phyloP scores from a whole-genome alignment of 2,797 vertebrate genomes.

The Tadarida brasiliensis region DNA sequence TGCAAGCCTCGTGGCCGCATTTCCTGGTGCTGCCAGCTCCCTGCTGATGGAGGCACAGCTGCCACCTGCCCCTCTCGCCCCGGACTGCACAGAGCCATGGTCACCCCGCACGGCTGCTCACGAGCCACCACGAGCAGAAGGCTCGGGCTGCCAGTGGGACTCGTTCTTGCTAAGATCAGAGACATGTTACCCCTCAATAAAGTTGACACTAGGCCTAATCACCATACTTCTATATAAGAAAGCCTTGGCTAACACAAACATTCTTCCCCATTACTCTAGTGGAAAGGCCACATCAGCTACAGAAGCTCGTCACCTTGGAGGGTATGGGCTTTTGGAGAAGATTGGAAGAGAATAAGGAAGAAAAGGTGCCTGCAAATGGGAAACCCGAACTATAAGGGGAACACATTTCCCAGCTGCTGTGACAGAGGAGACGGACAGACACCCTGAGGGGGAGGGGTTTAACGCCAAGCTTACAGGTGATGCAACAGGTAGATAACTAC shows the following conservation, averaged over 20 bases:
- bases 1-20: conserved; percentile 44
- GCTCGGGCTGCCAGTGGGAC: not conserved
- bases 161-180: not conserved
- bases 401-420: not conserved
- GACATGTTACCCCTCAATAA: not conserved
- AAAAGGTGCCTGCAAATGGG: not conserved
- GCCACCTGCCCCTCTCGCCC: not conserved
- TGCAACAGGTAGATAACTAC: not conserved
- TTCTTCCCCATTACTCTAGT: fast-evolving
- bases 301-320: not conserved
- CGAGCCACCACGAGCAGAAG: not conserved
- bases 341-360: not conserved
- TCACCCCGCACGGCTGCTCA: not conserved
- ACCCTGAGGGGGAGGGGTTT: not conserved
- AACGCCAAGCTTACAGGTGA: not conserved
- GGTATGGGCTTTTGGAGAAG: not conserved
- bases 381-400: not conserved
- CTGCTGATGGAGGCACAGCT: conserved; percentile 40
- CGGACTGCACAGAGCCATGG: not conserved
- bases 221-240: not conserved
- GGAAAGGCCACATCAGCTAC: not conserved
- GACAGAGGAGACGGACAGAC: not conserved
- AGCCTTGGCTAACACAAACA: not conserved
- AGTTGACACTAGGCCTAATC: not conserved
- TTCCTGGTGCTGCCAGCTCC: conserved; percentile 52